A percentile compares a stretch with the other conserved stretches of the same genome.
These are phyloP conservation scores for Synanceia verrucosa DNA, from an alignment of 2,797 vertebrate genomes.

Conservation along the genomic window DNA sequence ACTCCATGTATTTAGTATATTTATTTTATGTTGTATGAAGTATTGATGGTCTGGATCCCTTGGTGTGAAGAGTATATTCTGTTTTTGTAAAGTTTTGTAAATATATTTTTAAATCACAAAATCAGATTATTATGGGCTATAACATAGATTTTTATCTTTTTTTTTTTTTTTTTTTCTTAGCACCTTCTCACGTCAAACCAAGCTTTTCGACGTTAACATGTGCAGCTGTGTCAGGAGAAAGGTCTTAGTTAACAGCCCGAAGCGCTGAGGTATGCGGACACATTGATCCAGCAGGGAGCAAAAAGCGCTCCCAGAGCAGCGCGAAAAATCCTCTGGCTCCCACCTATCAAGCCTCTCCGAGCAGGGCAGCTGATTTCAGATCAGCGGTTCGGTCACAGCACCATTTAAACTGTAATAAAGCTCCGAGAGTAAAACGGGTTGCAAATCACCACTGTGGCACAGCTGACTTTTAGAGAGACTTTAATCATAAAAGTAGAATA, in stretches of 20 bases:
- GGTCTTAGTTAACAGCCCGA: conserved; percentile 32
- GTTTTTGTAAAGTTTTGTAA: too few relatives aligned
- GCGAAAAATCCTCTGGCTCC: conserved; percentile 39
- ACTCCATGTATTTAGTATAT: too few relatives aligned
- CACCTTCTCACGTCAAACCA: conserved; percentile 21
- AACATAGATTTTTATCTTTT: too few relatives aligned
- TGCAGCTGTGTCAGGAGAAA: conserved; percentile 24
- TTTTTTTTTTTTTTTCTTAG: too few relatives aligned
- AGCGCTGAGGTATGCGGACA: conserved; percentile 36
- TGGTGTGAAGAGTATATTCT: too few relatives aligned
- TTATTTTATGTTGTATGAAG: too few relatives aligned
- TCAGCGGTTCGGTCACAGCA: conserved; percentile 20
- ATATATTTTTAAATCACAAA: too few relatives aligned
- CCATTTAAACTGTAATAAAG: conserved; percentile 39
- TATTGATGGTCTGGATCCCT: too few relatives aligned
- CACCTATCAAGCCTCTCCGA: conserved; percentile 37
- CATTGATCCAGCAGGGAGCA: conserved; percentile 32
- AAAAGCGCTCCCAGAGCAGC: conserved; percentile 28
- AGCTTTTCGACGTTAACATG: conserved; percentile 12
- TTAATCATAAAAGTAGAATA: conserved; percentile 21
- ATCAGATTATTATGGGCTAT: too few relatives aligned
- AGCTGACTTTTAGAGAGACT: not conserved
- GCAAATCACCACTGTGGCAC: conserved; percentile 4
- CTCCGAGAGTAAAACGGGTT: conserved; percentile 15
- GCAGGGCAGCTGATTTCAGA: conserved; percentile 18